Conservation (phyloP, 2,888 invertebrate species). For the Junonia oenone region DNA sequence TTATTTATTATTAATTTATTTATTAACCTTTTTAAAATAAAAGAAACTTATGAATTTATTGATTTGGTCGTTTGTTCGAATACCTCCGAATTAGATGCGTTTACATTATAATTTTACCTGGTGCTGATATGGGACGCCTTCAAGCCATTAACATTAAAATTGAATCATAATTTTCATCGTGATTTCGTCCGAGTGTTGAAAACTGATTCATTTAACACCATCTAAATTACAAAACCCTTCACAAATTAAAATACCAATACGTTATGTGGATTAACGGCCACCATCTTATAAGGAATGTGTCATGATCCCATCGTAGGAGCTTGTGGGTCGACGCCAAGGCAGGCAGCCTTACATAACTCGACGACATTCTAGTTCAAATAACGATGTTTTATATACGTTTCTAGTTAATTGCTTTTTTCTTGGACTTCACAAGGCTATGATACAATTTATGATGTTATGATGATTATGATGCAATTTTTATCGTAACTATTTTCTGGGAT, state of each 20-base stretch:
- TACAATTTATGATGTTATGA: not conserved
- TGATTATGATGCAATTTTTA: not conserved
- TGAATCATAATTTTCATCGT: too few relatives aligned
- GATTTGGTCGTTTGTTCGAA: too few relatives aligned
- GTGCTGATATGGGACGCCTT: too few relatives aligned
- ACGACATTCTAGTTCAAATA: constrained; percentile 20
- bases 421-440: not conserved
- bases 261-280: constrained; percentile 19
- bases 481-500: not conserved
- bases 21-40: too few relatives aligned
- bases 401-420: not conserved
- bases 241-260: not conserved
- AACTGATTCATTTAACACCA: too few relatives aligned
- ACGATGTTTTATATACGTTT: constrained; percentile 3
- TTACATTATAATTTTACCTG: too few relatives aligned
- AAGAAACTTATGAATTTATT: too few relatives aligned
- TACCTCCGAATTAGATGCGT: too few relatives aligned
- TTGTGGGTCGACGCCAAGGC: constrained; percentile 18
- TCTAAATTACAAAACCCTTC: not conserved
- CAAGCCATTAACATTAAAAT: too few relatives aligned
- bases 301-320: constrained; percentile 13
- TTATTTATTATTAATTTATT: too few relatives aligned
- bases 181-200: too few relatives aligned
- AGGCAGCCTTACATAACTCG: constrained; percentile 19
- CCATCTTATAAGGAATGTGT: constrained; percentile 15